phyloP scores from a whole-genome alignment of 1,140 invertebrate species.

The Drosophila ambigua region DNA sequence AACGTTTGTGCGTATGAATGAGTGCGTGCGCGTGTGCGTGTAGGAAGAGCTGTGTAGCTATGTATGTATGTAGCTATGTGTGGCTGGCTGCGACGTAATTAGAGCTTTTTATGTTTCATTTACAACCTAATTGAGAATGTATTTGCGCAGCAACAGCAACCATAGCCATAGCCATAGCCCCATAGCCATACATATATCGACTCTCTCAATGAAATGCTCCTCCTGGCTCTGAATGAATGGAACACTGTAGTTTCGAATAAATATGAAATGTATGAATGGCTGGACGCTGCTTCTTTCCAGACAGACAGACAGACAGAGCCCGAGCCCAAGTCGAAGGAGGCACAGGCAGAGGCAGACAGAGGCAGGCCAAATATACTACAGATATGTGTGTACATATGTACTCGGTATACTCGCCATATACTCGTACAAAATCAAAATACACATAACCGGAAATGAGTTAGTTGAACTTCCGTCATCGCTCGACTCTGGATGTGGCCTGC shows the following conservation, averaged over 20 bases:
- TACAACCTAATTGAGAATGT: conserved; percentile 77
- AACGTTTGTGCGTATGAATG: conserved; percentile 28
- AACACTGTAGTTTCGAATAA: conserved; percentile 25
- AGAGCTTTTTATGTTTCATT: conserved; percentile 71
- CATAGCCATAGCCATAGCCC: no score
- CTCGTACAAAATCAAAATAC: conserved; percentile 29
- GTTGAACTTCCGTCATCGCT: conserved; percentile 80
- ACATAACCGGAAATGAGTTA: conserved; percentile 83
- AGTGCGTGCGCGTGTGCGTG: conserved; percentile 14
- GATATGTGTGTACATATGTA: conserved; percentile 18
- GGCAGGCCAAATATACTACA: conserved; percentile 48
- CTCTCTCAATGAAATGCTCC: conserved; percentile 29
- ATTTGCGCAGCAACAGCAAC: conserved; percentile 61
- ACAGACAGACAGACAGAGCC: no score
- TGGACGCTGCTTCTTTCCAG: no score
- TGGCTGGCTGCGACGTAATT: conserved; percentile 58
- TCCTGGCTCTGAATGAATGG: conserved; percentile 48
- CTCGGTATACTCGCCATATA: conserved; percentile 29
- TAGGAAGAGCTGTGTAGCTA: conserved; percentile 9
- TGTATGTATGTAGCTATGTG: conserved; percentile 18
- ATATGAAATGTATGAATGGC: conserved; percentile 58
- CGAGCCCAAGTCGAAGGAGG: conserved; percentile 14
- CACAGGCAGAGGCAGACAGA: conserved; percentile 5
- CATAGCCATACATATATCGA: neutral
- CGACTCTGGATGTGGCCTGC: conserved; percentile 71